phyloP scores from a whole-genome alignment of 2,113 vertebrate genomes.

The Erpornis zantholeuca region DNA sequence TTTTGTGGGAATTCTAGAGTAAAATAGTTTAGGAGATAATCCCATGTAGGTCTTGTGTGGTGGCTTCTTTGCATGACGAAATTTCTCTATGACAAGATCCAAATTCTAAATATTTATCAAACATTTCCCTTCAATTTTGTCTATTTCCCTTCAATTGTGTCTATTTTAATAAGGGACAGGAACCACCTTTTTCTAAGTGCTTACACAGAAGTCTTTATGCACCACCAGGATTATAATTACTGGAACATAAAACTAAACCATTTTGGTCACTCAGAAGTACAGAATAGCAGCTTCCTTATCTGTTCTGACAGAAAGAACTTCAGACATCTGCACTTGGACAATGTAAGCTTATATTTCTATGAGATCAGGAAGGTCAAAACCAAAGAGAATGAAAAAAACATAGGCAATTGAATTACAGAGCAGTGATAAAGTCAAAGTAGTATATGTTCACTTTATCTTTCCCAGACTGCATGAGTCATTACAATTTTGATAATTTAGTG shows the following conservation, averaged over 20 bases:
- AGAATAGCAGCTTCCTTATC: neutral
- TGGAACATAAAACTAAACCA: neutral
- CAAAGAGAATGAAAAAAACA: neutral
- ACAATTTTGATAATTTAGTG: slow-evolving; percentile 31
- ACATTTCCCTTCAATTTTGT: neutral
- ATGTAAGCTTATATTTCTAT: neutral
- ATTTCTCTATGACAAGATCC: fast-evolving
- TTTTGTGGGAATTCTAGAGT: neutral
- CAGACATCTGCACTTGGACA: neutral
- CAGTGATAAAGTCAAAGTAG: slow-evolving; percentile 30
- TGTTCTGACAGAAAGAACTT: neutral
- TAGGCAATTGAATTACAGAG: slow-evolving; percentile 27
- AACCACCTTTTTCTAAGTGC: neutral
- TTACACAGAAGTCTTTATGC: neutral
- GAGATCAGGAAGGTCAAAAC: neutral
- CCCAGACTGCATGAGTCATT: slow-evolving; percentile 10
- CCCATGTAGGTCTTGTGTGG: neutral
- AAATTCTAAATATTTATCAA: neutral
- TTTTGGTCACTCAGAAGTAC: neutral
- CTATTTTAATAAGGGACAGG: neutral
- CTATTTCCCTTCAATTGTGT: neutral
- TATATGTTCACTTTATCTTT: slow-evolving; percentile 26
- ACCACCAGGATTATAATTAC: neutral
- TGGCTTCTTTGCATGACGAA: neutral
- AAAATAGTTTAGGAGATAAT: neutral